Base-by-base conservation (phyloP, 2,888 invertebrate species). In the Agrilus cyanescens region DNA sequence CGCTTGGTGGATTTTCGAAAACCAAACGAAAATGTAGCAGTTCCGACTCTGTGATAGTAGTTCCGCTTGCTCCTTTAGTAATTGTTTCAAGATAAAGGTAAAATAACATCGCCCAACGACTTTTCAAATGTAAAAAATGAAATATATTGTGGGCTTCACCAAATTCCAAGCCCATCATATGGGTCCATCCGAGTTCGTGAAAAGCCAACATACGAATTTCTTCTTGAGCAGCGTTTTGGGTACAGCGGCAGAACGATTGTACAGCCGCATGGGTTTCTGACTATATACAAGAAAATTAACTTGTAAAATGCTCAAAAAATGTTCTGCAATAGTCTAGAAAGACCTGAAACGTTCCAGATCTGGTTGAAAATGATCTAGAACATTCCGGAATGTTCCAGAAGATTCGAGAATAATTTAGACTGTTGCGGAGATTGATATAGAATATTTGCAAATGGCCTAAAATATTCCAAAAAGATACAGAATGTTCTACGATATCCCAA, bases 131-230 rank as follows among this genome's bases (percentile, higher is more conserved):
- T 37, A 82, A 62, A 50, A 72, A 70, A 8, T 65, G 56, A 51
- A 78, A 75, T 30, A 71, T 70, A 35, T 57, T 58, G 52, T 69
- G 66, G 3, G 76, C 72, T 46, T 72, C 66, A 13, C 61, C 59
- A 64, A 74, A 80, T 51, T 76, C 72, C 45, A 81, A 61, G 46
- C 72, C 70, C 49, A 80, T 75, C 32, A 81, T 57, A 54, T 76
- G 70, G 55, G 79, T 80, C 80, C 80, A 81, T 38, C 76, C 79
- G 38, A 79, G 74, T 61, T 81, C 80, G 49, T 69, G 68, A 16
- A 63, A 50, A 50, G 77, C 75, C 36, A 80, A 65, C 12, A 78
- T 62, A 58, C 75, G 76, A 6, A 80, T 66, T 62, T 80, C 80
- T 31, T 76, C 65, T 55, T 79, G 80, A n/a, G 69, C 69, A 4